Evolutionary conservation across 2,797 vertebrate species (phyloP).

Genomic region (Acanthopagrus latus): DNA sequence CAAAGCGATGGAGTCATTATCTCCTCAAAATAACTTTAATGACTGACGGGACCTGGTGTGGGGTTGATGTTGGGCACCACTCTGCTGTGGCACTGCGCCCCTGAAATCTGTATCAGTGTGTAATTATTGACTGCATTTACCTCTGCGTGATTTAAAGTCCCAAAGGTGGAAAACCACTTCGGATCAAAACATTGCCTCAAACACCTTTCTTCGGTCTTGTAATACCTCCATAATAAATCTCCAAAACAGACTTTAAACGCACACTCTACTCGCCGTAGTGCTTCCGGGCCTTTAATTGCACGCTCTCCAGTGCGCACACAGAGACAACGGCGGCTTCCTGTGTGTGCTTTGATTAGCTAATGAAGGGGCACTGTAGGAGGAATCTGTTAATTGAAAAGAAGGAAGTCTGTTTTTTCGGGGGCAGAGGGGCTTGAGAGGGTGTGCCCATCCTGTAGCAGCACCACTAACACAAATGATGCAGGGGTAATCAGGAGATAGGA

Average conservation of each 20-base stretch:
- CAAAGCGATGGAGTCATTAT: slow-evolving; percentile 54
- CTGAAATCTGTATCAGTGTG: slow-evolving; percentile 42
- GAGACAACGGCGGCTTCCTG: background rate
- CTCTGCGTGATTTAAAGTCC: slow-evolving; percentile 54
- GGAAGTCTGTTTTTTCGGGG: slow-evolving; percentile 19
- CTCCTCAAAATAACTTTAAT: slow-evolving; percentile 55
- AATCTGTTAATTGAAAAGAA: slow-evolving; percentile 50
- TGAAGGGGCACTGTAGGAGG: slow-evolving; percentile 28
- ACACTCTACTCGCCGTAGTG: background rate
- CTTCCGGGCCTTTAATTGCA: slow-evolving; percentile 19
- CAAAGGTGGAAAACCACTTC: slow-evolving; percentile 27
- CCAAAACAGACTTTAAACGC: background rate
- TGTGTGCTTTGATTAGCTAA: slow-evolving; percentile 51
- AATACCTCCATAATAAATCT: background rate
- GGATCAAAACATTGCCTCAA: slow-evolving; percentile 21
- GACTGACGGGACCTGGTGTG: slow-evolving; percentile 52
- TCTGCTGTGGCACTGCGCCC: slow-evolving; percentile 11
- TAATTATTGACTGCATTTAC: slow-evolving; percentile 63
- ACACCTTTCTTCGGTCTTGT: background rate
- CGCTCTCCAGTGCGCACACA: slow-evolving; percentile 3
- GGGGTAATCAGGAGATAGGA: slow-evolving; percentile 9
- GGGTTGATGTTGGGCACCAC: slow-evolving; percentile 36
- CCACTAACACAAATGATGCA: slow-evolving; percentile 26
- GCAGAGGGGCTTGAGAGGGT: slow-evolving; percentile 1
- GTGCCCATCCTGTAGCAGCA: slow-evolving; percentile 18